Base-by-base conservation (phyloP, 2,113 vertebrate species). In the Ceyx margarethae region DNA sequence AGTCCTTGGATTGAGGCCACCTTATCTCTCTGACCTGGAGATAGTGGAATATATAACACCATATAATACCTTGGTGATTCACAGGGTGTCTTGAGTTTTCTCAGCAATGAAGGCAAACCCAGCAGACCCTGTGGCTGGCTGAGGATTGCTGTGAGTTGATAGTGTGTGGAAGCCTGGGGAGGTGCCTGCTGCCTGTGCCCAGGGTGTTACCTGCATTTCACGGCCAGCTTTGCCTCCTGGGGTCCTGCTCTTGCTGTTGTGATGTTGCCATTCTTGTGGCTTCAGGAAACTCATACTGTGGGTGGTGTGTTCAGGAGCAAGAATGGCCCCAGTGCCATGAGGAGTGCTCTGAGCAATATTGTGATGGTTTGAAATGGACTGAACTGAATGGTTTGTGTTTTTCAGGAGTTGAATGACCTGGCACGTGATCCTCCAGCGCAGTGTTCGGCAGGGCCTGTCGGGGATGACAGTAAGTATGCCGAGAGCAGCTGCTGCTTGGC, bases 361-460 rank as follows among this genome's bases (percentile, higher is more conserved):
- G 1, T 54, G 31, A 7, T 65, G 72, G 60, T 64, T 65, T 75
- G 77, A 78, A 69, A 69, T 43, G 4, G 75, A 82, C 45, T 72
- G 21, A 74, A 84, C 26, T 73, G 35, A 94, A 62, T 25, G 16
- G 37, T 77, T 96, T 58, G 64, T 95, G 68, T 91, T 31, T 31
- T 81, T 95, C 90, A 99, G 99, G 99, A 99, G 95, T 98, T 99
- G 98, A 99, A 99, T 91, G 99, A 99, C 89, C 98, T 99, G 98
- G 99, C 99, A 95, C 98, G 99, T 98, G 99, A 99, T 91, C 99
- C 99, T 89, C 99, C 99, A 96, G 99, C 99, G 95, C 99, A 99
- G 97, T 99, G 99, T 98, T 99, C 99, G 93, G 99, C 99, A 97
- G 99, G 99, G 97, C 99, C 99, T 90, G 99, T 99, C 97, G 99